These are phyloP conservation scores for Smithornis capensis DNA, from an alignment of 2,113 vertebrate genomes.

Conservation along the genomic window DNA sequence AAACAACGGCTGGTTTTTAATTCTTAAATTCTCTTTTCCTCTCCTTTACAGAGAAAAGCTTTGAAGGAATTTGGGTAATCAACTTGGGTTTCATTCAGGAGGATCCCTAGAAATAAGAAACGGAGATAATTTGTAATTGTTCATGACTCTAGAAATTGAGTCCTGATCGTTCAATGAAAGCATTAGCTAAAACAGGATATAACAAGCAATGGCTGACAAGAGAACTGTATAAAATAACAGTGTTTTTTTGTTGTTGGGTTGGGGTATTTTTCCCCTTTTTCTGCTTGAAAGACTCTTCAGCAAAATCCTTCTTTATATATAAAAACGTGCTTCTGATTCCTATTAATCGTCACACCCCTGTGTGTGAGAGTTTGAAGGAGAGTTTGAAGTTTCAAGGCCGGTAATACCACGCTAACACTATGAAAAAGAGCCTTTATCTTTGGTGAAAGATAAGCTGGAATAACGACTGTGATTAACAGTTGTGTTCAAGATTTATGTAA, in stretches of 20 bases:
- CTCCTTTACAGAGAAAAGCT: neutral
- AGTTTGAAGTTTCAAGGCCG: neutral
- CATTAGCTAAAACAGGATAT: neutral
- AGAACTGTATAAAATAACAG: neutral
- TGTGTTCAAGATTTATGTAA: constrained; percentile 12
- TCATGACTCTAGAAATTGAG: neutral
- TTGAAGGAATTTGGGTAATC: neutral
- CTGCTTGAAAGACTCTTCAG: neutral
- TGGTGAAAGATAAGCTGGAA: constrained; percentile 24
- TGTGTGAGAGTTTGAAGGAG: no score
- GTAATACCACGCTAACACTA: neutral
- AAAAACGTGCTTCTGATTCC: neutral
- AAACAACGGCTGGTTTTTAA: neutral
- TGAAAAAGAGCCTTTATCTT: constrained; percentile 28
- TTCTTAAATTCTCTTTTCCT: neutral
- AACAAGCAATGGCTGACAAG: neutral
- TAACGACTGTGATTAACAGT: constrained; percentile 21
- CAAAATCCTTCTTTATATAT: neutral
- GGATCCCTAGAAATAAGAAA: neutral
- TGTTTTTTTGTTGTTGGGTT: neutral
- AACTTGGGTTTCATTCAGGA: neutral
- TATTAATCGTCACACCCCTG: neutral
- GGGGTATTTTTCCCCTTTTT: no score
- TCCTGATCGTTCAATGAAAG: neutral
- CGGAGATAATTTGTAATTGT: neutral